Percentiles rank a stretch among this genome's conserved stretches.
Evolutionary conservation across 2,113 vertebrate genomes (phyloP).

Genomic region (Casuarius casuarius): DNA sequence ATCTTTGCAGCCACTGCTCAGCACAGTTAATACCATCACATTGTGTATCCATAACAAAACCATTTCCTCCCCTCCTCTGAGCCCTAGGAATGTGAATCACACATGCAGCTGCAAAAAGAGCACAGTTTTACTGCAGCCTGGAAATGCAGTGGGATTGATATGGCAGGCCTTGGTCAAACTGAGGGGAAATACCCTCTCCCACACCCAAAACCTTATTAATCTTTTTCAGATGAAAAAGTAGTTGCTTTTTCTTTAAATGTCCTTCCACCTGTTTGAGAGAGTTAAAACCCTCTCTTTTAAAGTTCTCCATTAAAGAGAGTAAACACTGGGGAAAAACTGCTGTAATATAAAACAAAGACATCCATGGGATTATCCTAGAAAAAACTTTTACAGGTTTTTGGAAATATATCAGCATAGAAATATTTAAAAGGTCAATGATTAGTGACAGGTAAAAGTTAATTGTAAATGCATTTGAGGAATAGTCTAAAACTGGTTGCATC

Average conservation of each 20-base stretch:
- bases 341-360: constrained; percentile 44
- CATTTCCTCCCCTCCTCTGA: background rate
- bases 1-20: background rate
- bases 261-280: constrained; percentile 48
- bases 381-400: constrained; percentile 30
- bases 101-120: background rate
- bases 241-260: constrained; percentile 58
- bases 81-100: constrained; percentile 4
- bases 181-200: background rate
- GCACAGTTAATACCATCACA: background rate
- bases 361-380: constrained; percentile 44
- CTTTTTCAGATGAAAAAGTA: constrained; percentile 54
- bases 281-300: constrained; percentile 35
- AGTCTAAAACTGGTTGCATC: constrained; percentile 34
- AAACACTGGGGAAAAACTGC: constrained; percentile 42
- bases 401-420: constrained; percentile 19
- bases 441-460: constrained; percentile 28
- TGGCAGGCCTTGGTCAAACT: constrained; percentile 4
- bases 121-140: constrained; percentile 16
- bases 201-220: background rate
- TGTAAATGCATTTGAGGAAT: constrained; percentile 56
- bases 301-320: constrained; percentile 43
- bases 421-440: constrained; percentile 39
- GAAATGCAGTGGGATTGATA: constrained; percentile 20
- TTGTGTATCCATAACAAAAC: background rate